A percentile compares a stretch with the other conserved stretches of the same genome.
Evolutionary conservation across 35 echinoderm and acorn worm species (phyloP).

Genomic region (Holothuria glaberrima): DNA sequence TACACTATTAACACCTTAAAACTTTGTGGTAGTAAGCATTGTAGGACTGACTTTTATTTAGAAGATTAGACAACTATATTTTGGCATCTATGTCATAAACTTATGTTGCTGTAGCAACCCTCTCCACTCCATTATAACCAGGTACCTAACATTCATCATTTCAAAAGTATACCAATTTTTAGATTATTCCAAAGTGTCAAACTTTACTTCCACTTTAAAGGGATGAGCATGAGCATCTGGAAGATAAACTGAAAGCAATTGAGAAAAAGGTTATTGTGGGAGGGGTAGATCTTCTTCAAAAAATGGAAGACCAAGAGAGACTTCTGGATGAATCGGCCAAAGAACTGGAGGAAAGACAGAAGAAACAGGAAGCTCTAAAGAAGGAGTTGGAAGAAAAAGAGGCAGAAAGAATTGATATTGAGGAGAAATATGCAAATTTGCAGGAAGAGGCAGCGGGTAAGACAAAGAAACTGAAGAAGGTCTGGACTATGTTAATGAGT

Average conservation of each 20-base stretch:
- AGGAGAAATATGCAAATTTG: constrained; percentile 91
- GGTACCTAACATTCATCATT: too few relatives aligned
- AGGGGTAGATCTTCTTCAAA: constrained; percentile 87
- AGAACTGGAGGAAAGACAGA: constrained; percentile 72
- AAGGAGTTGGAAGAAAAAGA: constrained; percentile 93
- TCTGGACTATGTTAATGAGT: constrained; percentile 96
- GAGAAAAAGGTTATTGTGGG: constrained; percentile 96
- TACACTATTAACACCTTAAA: too few relatives aligned
- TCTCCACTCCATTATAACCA: too few relatives aligned
- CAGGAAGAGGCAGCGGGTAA: constrained; percentile 98
- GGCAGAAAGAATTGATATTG: constrained; percentile 90
- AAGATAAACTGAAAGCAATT: constrained; percentile 89
- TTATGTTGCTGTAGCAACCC: too few relatives aligned
- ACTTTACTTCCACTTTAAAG: constrained; percentile 26
- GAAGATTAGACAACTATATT: too few relatives aligned
- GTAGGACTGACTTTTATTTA: too few relatives aligned
- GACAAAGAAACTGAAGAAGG: constrained; percentile 98
- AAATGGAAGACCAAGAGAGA: constrained; percentile 85
- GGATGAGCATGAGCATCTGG: constrained; percentile 88
- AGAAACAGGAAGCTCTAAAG: constrained; percentile 84
- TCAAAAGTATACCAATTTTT: too few relatives aligned
- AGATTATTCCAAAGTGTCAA: too few relatives aligned
- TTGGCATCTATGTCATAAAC: too few relatives aligned
- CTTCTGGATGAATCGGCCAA: constrained; percentile 92
- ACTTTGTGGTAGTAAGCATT: too few relatives aligned